Evolutionary conservation across 1,140 invertebrate species (phyloP), one percentile per base, ranked within the genome.

Genomic region (Meteorus sp.): DNA sequence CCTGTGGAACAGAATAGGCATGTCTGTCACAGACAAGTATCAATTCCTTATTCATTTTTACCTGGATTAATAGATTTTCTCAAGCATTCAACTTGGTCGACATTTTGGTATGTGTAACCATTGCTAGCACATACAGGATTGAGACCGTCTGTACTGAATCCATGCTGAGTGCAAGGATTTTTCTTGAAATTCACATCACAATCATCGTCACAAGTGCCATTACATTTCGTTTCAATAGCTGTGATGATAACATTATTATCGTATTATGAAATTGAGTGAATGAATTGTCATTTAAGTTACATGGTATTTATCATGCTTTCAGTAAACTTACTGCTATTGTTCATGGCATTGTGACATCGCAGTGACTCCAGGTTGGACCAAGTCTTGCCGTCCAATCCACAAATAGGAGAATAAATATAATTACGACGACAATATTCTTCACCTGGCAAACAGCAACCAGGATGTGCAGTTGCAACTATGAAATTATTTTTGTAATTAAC

Each of bases 331-430:
- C 48, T 15, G 6, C 33, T 4, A 29, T 45, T 54, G 17, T 51
- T 13, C 2, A 35, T 66, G 3, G 56, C 44, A 48, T 67, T 68
- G 48, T 69, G 55, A 58, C 73, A 74, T 4, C 61, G 31, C 20
- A 75, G 50, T n/a, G 69, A 67, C 20, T 71, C 59, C 7, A 63
- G 17, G 52, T 75, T 76, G 15, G 65, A 63, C 45, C 75, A 77
- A 4, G 74, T 74, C 3, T 62, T 54, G 8, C 65, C 62, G 58
- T 76, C 73, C 19, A 51, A 63, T 2, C 69, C 73, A 47, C 75
- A 78, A 7, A 75, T 62, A 0, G 70, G 72, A 5, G 55, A n/a
- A 22, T 73, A 75, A 61, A 70, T 50, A 39, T 68, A 52, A 57
- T 70, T 64, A 11, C 56, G 58, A n/a, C 63, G 59, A 25, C 67